These are phyloP conservation scores for Myotis planiceps DNA, from an alignment of 2,797 vertebrate genomes.

Conservation along the genomic window DNA sequence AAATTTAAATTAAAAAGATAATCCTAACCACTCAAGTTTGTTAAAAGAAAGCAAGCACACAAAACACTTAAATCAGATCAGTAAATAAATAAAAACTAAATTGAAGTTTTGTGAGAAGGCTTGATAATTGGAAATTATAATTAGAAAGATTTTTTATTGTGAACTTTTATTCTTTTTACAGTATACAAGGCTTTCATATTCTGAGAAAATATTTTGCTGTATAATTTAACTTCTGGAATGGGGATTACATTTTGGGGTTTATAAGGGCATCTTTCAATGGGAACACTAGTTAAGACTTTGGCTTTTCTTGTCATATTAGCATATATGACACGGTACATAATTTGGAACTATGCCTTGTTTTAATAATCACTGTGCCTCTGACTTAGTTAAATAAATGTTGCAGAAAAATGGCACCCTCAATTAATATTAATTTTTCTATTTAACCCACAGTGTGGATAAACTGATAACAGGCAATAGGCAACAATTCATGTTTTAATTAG, in stretches of 20 bases:
- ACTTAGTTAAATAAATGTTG: constrained; percentile 62
- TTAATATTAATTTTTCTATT: constrained; percentile 71
- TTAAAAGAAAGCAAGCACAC: background rate
- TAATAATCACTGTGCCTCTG: background rate
- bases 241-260: constrained; percentile 36
- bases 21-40: constrained; percentile 21
- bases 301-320: background rate
- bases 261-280: background rate
- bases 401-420: constrained; percentile 13
- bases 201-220: constrained; percentile 42
- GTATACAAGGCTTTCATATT: background rate
- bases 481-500: constrained; percentile 60
- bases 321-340: background rate
- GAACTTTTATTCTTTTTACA: background rate
- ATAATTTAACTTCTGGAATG: constrained; percentile 52
- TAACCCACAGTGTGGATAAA: constrained; percentile 47
- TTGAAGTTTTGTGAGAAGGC: background rate
- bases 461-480: constrained; percentile 40
- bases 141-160: background rate
- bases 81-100: constrained; percentile 42
- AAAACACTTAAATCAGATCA: constrained; percentile 28
- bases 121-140: constrained; percentile 56
- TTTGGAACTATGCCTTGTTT: constrained; percentile 7
- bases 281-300: background rate
- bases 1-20: constrained; percentile 67